phyloP scores from a whole-genome alignment of 2,113 vertebrate species.

The Elaphurus davidianus region DNA sequence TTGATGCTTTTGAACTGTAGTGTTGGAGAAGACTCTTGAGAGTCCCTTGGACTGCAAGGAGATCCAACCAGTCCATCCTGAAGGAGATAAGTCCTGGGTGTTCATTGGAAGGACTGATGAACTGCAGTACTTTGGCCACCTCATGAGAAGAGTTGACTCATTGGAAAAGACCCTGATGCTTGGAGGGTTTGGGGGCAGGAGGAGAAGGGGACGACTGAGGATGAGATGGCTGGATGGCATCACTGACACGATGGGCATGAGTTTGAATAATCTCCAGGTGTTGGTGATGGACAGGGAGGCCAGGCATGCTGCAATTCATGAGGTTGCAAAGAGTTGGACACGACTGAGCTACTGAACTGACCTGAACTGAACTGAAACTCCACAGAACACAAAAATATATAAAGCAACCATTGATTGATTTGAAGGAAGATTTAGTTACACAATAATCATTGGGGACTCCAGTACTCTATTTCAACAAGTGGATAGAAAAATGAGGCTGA shows the following conservation, averaged over 20 bases:
- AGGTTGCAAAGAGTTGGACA: rapidly evolving
- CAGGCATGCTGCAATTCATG: too few relatives aligned
- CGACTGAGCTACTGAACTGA: too few relatives aligned
- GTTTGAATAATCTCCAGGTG: too few relatives aligned
- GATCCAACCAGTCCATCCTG: not conserved
- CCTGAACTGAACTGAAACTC: not conserved
- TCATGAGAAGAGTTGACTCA: rapidly evolving
- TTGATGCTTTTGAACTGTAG: too few relatives aligned
- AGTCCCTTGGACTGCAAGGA: too few relatives aligned
- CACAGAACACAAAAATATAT: not conserved
- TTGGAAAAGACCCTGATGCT: not conserved
- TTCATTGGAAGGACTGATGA: not conserved
- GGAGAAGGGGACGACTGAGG: not conserved
- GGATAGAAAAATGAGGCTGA: not conserved
- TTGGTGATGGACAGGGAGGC: too few relatives aligned
- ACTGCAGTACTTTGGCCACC: not conserved
- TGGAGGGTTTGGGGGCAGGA: not conserved
- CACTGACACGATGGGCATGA: rapidly evolving
- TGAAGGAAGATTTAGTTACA: not conserved
- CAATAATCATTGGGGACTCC: not conserved
- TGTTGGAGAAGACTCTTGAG: too few relatives aligned
- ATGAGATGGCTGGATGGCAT: too few relatives aligned
- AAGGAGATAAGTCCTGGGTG: not conserved
- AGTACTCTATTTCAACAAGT: not conserved
- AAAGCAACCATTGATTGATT: not conserved